These are phyloP conservation scores for Ispidina lecontei DNA, from an alignment of 2,797 vertebrate species.

Conservation along the genomic window DNA sequence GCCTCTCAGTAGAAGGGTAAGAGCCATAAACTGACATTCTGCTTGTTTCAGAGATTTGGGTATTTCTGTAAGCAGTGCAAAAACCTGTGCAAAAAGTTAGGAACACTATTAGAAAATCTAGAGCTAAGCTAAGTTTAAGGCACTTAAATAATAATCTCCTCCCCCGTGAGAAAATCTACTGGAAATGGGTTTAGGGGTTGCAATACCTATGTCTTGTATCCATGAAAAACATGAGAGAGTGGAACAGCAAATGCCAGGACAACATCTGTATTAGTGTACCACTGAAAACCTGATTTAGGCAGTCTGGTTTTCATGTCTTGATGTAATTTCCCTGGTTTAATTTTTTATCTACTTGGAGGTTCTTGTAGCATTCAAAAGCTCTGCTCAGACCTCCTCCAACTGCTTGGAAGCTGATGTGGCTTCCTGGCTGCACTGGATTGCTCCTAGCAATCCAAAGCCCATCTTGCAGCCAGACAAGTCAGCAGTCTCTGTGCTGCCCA, in stretches of 20 bases:
- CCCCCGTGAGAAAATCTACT: not conserved
- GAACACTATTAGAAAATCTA: not conserved
- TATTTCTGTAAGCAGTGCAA: not conserved
- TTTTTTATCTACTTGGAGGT: not conserved
- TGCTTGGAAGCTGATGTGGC: not conserved
- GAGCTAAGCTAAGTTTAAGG: not conserved
- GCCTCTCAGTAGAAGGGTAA: not conserved
- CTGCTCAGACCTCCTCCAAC: not conserved
- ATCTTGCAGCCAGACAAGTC: not conserved
- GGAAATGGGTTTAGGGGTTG: not conserved
- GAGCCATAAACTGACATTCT: conserved; percentile 9
- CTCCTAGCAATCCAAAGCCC: not conserved
- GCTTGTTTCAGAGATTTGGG: not conserved
- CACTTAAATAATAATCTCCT: not conserved
- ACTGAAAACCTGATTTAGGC: not conserved
- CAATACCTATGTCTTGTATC: not conserved
- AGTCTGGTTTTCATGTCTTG: not conserved
- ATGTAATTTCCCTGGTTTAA: not conserved
- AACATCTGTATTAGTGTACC: not conserved
- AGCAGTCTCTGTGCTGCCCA: not conserved
- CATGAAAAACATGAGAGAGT: not conserved
- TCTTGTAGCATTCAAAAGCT: not conserved
- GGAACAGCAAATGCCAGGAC: not conserved
- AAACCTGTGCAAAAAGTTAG: not conserved
- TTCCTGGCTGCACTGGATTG: not conserved